A percentile compares a stretch with the other conserved stretches of the same genome.
These are phyloP conservation scores for Acronicta aceris DNA, from an alignment of 2,888 invertebrate genomes.

Conservation along the genomic window DNA sequence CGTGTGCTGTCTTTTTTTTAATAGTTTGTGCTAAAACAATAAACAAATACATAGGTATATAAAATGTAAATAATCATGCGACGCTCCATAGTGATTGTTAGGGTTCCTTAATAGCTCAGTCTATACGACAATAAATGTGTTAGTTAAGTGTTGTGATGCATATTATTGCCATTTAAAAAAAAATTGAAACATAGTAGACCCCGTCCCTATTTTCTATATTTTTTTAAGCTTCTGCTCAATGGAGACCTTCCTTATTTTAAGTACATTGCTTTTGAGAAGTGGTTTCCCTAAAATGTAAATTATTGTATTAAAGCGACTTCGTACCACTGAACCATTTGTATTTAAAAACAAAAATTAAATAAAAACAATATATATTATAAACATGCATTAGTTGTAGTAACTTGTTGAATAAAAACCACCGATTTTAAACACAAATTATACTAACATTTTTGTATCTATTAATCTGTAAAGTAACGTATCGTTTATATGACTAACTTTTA, in stretches of 20 bases:
- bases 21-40: neutral
- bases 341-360: neutral
- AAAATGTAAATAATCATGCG: neutral
- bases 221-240: slow-evolving; percentile 17
- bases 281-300: slow-evolving; percentile 19
- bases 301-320: slow-evolving; percentile 13
- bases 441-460: slow-evolving; percentile 24
- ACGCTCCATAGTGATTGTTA: slow-evolving; percentile 13
- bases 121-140: slow-evolving; percentile 55
- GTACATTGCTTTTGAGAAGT: slow-evolving; percentile 16
- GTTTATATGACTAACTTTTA: slow-evolving; percentile 18
- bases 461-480: slow-evolving; percentile 17
- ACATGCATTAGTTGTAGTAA: slow-evolving; percentile 9
- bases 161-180: slow-evolving; percentile 49
- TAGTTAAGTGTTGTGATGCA: slow-evolving; percentile 52
- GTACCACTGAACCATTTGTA: neutral
- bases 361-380: slow-evolving; percentile 12
- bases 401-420: slow-evolving; percentile 38
- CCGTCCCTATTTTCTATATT: slow-evolving; percentile 29
- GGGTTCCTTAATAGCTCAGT: slow-evolving; percentile 54
- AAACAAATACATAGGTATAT: too few relatives aligned
- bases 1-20: neutral
- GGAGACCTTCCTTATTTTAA: slow-evolving; percentile 8
- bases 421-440: slow-evolving; percentile 43
- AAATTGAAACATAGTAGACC: slow-evolving; percentile 12